phyloP scores from a whole-genome alignment of 2,113 vertebrate genomes.

The Ardeotis arabs region DNA sequence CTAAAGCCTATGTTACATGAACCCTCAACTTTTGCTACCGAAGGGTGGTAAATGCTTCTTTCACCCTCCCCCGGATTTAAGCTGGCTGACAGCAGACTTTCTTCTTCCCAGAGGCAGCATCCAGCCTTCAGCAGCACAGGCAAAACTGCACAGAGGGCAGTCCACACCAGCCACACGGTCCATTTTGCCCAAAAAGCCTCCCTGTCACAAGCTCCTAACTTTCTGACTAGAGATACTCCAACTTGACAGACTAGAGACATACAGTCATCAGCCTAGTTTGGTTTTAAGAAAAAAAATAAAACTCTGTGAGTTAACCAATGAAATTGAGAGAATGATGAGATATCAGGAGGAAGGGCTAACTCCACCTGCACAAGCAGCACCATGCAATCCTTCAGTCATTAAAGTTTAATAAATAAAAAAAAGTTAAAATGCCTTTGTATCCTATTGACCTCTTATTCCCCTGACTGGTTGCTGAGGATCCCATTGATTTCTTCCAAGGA shows the following conservation, averaged over 20 bases:
- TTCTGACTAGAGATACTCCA: not conserved
- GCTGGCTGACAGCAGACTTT: not conserved
- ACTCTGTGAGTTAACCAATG: not conserved
- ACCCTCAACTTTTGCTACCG: not conserved
- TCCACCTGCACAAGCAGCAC: not conserved
- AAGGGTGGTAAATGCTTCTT: not conserved
- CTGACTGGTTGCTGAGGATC: not conserved
- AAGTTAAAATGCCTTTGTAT: not conserved
- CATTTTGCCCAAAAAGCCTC: not conserved
- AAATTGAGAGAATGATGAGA: not conserved
- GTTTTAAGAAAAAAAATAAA: not conserved
- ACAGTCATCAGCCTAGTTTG: not conserved
- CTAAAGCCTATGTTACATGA: not conserved
- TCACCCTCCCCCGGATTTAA: not conserved
- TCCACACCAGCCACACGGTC: not conserved
- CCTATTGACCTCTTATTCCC: not conserved
- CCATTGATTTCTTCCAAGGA: not conserved
- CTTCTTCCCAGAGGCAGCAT: not conserved
- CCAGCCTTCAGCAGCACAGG: not conserved
- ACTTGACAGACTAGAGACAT: not conserved
- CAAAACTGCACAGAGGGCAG: not conserved
- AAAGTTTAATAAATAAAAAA: not conserved
- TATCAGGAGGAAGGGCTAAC: not conserved
- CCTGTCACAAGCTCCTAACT: not conserved
- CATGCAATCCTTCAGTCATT: not conserved